Conservation (phyloP, 2,113 vertebrate genomes). For the Perognathus longimembris region DNA sequence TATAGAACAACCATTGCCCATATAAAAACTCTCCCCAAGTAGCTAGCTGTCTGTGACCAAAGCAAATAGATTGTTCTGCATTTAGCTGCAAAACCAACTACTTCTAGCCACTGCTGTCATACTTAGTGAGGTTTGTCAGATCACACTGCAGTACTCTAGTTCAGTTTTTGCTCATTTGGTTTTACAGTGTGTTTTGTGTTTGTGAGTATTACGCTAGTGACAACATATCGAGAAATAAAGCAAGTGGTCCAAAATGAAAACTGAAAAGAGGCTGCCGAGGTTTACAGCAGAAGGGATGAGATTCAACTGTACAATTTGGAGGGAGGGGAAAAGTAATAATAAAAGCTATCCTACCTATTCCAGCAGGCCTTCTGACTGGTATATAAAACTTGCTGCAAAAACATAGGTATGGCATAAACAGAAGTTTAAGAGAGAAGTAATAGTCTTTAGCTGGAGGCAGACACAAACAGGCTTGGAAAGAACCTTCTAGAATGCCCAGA, state of each 20-base stretch:
- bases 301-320: constrained; percentile 50
- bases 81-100: neutral
- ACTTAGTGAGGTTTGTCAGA: constrained; percentile 10
- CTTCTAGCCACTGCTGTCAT: neutral
- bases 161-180: constrained; percentile 39
- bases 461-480: constrained; percentile 8
- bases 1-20: neutral
- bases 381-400: constrained; percentile 59
- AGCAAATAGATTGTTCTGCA: constrained; percentile 21
- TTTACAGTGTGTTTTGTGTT: constrained; percentile 27
- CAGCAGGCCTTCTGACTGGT: neutral
- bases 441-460: constrained; percentile 37
- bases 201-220: constrained; percentile 18
- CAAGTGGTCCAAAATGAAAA: constrained; percentile 41
- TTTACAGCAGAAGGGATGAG: constrained; percentile 44
- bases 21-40: constrained; percentile 10
- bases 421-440: constrained; percentile 67
- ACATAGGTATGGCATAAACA: constrained; percentile 48
- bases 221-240: constrained; percentile 52
- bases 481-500: neutral
- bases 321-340: neutral
- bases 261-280: constrained; percentile 45
- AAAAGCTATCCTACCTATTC: constrained; percentile 38
- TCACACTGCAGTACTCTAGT: constrained; percentile 1
- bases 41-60: neutral